phyloP scores from a whole-genome alignment of 2,113 vertebrate species.

The Rhegmatorhina hoffmannsi region DNA sequence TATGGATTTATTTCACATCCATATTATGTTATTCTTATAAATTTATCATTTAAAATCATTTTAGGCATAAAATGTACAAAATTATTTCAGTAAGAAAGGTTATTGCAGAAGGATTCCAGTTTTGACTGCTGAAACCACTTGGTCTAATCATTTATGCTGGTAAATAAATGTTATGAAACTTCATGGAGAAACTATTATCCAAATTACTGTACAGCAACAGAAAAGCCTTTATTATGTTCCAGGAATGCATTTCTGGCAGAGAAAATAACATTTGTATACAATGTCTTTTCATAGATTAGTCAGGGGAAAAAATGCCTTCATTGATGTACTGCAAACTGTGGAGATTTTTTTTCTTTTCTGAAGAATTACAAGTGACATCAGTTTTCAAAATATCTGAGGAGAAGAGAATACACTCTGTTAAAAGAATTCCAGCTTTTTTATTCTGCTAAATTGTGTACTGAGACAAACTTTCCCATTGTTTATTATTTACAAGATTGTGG shows the following conservation, averaged over 20 bases:
- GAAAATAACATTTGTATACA: conserved; percentile 70
- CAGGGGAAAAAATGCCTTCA: conserved; percentile 72
- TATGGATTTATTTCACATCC: not conserved
- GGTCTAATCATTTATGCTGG: conserved; percentile 60
- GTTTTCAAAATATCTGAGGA: conserved; percentile 72
- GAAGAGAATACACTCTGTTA: conserved; percentile 70
- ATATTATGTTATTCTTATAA: not conserved
- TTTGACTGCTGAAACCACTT: conserved; percentile 38
- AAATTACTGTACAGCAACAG: conserved; percentile 72
- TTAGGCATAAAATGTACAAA: conserved; percentile 32
- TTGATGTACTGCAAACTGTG: conserved; percentile 68
- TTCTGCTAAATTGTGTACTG: conserved; percentile 58
- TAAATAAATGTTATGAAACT: conserved; percentile 79
- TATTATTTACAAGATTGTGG: conserved; percentile 64
- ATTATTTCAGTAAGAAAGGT: conserved; percentile 40
- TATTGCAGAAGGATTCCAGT: conserved; percentile 20
- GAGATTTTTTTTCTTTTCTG: conserved; percentile 52
- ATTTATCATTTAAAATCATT: conserved; percentile 37
- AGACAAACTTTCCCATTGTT: conserved; percentile 75
- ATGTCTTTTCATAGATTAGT: conserved; percentile 78
- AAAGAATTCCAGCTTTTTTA: conserved; percentile 63
- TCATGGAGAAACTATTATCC: conserved; percentile 74
- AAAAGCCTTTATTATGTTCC: conserved; percentile 66
- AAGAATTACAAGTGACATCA: conserved; percentile 79
- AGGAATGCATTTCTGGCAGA: conserved; percentile 76